Evolutionary conservation across 2,888 invertebrate species (phyloP), one percentile per base, ranked within the genome.

Genomic region (Apomyelois bistriatella): DNA sequence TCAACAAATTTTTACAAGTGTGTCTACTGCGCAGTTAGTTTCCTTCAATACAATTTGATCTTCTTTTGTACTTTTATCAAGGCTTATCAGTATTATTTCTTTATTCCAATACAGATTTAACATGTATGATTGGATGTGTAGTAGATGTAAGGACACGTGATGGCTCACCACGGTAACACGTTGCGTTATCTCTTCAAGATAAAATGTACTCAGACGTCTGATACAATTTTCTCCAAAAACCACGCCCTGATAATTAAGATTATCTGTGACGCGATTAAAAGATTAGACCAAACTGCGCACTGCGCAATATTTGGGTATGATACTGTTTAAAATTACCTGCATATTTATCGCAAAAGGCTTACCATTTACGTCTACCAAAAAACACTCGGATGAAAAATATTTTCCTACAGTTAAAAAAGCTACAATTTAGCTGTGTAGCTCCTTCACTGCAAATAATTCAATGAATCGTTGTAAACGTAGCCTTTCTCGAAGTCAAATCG

Each of bases 171-270:
- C 75, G 76, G 76, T 72, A 74, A 65, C 48, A 35, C 32, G 28
- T 63, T 56, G 53, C 60, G 64, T 70, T 75, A 76, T 76, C 76
- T 28, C 54, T 13, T 16, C 17, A 22, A 51, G 51, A 51, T 42
- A 51, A 30, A 17, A 10, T 68, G 70, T 32, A 32, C 55, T 54
- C 46, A 61, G 66, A 65, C 65, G 61, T 54, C 55, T 58, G 72
- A 70, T 73, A 73, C 57, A 37, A 55, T 58, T 63, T 61, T 67
- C 64, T 64, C 56, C 53, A 54, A 52, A 52, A 55, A 75, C 80
- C 85, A 77, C 84, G 76, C 88, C 86, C 77, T 77, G 80, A 61
- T 75, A 72, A 82, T 85, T 83, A 80, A 67, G 79, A 83, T 85
- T 79, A 81, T 82, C n/a, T 75, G 54, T 48, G 53, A 41, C 58